phyloP scores from a whole-genome alignment of 2,797 vertebrate species.

The Novumbra hubbsi region DNA sequence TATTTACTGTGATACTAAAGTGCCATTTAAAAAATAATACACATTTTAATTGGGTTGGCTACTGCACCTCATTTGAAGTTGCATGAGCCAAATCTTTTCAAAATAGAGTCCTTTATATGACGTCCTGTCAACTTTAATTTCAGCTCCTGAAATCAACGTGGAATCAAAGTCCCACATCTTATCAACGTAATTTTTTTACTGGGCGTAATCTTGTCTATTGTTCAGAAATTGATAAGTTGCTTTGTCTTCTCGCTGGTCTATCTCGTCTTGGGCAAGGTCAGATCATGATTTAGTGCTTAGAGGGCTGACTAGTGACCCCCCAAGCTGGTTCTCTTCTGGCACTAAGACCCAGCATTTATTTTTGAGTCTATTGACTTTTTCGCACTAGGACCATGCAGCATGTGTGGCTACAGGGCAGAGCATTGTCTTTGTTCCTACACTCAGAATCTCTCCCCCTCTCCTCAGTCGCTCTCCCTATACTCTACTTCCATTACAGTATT shows the following conservation, averaged over 20 bases:
- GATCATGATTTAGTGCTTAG: constrained; percentile 3
- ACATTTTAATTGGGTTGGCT: too few species aligned
- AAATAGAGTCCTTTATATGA: too few species aligned
- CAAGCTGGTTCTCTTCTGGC: constrained; percentile 18
- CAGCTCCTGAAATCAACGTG: too few species aligned
- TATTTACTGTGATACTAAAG: too few species aligned
- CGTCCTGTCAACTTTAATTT: too few species aligned
- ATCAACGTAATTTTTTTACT: too few species aligned
- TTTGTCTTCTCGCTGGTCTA: not conserved
- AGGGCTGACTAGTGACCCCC: constrained; percentile 12
- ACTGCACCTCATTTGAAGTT: too few species aligned
- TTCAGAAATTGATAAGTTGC: not conserved
- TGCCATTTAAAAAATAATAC: too few species aligned
- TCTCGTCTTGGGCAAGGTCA: not conserved
- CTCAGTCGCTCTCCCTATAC: constrained; percentile 50
- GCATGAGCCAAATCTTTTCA: too few species aligned
- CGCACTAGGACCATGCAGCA: constrained; percentile 45
- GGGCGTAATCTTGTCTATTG: not conserved
- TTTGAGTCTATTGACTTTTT: not conserved
- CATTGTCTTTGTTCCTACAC: constrained; percentile 69
- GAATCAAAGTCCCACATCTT: too few species aligned
- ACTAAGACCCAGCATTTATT: constrained; percentile 49
- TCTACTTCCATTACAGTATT: constrained; percentile 19
- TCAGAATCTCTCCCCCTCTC: constrained; percentile 48
- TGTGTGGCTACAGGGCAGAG: constrained; percentile 7